These are phyloP conservation scores for Poecile montanus DNA, from an alignment of 2,797 vertebrate species.

Conservation along the genomic window DNA sequence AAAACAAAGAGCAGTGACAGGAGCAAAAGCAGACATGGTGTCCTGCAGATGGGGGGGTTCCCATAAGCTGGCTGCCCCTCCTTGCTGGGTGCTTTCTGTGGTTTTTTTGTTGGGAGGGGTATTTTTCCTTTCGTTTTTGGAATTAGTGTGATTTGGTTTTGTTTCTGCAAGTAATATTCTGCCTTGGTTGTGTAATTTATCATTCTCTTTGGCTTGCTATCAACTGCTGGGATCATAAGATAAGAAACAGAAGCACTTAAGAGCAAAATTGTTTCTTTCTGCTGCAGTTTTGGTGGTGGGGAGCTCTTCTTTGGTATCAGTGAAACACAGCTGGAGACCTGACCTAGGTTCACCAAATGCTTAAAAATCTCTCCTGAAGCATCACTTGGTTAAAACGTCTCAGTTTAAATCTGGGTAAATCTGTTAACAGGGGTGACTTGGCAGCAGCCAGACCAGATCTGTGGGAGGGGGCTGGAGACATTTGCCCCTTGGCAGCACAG, in stretches of 20 bases:
- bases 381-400: not conserved
- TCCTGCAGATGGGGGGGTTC: not conserved
- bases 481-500: not conserved
- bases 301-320: not conserved
- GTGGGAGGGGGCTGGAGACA: fast-evolving
- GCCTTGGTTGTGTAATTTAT: not conserved
- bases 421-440: not conserved
- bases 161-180: slow-evolving; percentile 8
- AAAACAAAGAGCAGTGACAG: not conserved
- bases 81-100: not conserved
- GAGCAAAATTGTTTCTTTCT: slow-evolving; percentile 27
- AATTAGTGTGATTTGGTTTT: not conserved
- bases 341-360: not conserved
- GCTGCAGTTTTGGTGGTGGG: not conserved
- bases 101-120: not conserved
- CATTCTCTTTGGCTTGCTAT: not conserved
- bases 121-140: not conserved
- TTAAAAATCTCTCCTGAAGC: not conserved
- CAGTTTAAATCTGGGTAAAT: not conserved
- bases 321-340: not conserved
- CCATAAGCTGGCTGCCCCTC: not conserved
- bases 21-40: not conserved
- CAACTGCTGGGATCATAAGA: slow-evolving; percentile 1
- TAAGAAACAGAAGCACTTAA: slow-evolving; percentile 18
- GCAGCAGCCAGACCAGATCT: not conserved